A percentile compares a stretch with the other conserved stretches of the same genome.
These are phyloP conservation scores for Microctenopoma stevenorrisi DNA, from an alignment of 2,797 vertebrate genomes.

Conservation along the genomic window DNA sequence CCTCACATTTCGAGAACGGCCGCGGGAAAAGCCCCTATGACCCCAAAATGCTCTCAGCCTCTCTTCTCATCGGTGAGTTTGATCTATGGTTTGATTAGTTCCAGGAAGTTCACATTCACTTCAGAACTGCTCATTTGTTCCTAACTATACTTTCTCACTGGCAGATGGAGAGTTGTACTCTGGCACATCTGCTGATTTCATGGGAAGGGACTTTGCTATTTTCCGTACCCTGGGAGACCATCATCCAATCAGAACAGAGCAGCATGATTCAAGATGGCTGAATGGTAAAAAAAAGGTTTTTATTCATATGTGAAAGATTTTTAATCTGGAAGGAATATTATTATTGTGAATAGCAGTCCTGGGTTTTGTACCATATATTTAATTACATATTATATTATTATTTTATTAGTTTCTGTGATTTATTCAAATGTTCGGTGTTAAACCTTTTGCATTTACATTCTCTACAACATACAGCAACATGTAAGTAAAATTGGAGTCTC, in stretches of 20 bases:
- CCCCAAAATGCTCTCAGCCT: constrained; percentile 93
- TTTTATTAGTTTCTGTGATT: not conserved
- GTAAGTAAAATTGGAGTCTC: constrained; percentile 20
- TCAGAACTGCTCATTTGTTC: constrained; percentile 37
- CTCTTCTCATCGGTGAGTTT: constrained; percentile 92
- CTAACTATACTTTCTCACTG: constrained; percentile 43
- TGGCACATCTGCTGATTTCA: constrained; percentile 96
- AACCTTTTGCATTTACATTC: not conserved
- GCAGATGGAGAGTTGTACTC: constrained; percentile 96
- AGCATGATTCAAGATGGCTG: constrained; percentile 96
- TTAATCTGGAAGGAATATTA: not conserved
- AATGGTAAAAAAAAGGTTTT: constrained; percentile 84
- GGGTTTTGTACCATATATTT: not conserved
- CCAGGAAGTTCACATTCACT: constrained; percentile 40
- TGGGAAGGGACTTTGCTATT: constrained; percentile 97
- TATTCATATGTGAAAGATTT: not conserved
- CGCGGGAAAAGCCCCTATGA: constrained; percentile 97
- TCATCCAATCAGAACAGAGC: constrained; percentile 95
- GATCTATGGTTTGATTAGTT: constrained; percentile 47
- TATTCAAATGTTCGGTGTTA: not conserved
- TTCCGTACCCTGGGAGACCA: constrained; percentile 95
- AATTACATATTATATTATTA: not conserved
- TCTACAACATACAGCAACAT: constrained; percentile 4
- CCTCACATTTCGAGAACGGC: constrained; percentile 93
- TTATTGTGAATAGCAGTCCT: not conserved